Evolutionary conservation across 2,113 vertebrate species (phyloP).

Genomic region (Hippocampus abdominalis): DNA sequence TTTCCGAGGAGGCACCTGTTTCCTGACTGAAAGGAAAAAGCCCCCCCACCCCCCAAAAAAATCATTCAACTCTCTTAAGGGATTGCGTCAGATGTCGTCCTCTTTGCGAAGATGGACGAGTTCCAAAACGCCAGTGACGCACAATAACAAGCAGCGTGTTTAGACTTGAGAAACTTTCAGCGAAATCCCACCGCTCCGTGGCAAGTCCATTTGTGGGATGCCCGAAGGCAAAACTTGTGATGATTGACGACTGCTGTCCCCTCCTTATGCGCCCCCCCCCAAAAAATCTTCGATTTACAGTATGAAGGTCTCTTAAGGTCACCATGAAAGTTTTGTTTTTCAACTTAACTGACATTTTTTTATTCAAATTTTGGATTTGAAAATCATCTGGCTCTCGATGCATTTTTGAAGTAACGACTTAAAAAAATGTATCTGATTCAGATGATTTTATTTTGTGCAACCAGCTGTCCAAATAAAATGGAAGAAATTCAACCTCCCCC

Average conservation of each 20-base stretch:
- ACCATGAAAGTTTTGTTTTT: not conserved
- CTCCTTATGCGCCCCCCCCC: no score
- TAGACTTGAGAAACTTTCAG: not conserved
- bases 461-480: no score
- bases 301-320: not conserved
- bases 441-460: no score
- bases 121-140: not conserved
- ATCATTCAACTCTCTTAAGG: slow-evolving; percentile 22
- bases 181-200: not conserved
- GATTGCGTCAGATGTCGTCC: slow-evolving; percentile 28
- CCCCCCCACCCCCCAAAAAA: slow-evolving; percentile 2
- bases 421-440: no score
- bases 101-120: slow-evolving; percentile 5
- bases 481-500: no score
- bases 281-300: not conserved
- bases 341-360: no score
- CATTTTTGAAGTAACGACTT: no score
- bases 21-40: slow-evolving; percentile 39
- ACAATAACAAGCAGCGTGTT: not conserved
- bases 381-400: no score
- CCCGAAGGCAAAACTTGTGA: not conserved
- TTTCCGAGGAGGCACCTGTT: slow-evolving; percentile 63
- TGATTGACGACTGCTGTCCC: not conserved
- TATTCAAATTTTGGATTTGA: no score
- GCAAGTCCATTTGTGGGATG: not conserved